phyloP scores from a whole-genome alignment of 2,113 vertebrate species.

The Rhynchopsitta pachyrhyncha region DNA sequence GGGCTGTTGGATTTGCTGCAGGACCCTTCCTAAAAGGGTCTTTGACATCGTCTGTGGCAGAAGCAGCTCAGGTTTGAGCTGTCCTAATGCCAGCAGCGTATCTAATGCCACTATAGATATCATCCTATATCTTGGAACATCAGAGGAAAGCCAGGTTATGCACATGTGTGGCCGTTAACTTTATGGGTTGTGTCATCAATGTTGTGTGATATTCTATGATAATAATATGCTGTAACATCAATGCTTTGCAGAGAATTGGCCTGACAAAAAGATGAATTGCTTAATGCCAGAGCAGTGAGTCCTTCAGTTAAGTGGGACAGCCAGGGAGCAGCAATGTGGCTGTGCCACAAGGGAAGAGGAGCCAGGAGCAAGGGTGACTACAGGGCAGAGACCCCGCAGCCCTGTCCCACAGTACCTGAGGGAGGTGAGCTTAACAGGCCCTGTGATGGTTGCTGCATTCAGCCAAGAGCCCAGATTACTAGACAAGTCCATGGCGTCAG shows the following conservation, averaged over 20 bases:
- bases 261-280: background rate
- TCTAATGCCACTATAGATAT: background rate
- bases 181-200: background rate
- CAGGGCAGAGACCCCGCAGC: background rate
- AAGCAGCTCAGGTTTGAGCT: background rate
- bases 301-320: rapidly evolving
- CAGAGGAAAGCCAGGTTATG: background rate
- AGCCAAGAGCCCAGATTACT: background rate
- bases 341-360: background rate
- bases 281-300: background rate
- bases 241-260: background rate
- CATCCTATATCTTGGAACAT: background rate
- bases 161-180: background rate
- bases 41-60: background rate
- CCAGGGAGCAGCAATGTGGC: background rate
- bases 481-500: background rate
- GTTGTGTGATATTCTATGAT: background rate
- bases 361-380: background rate
- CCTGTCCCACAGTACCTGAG: no score
- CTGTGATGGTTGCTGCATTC: background rate
- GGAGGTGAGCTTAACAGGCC: background rate
- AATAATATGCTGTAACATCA: background rate
- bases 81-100: background rate
- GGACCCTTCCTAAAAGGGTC: background rate
- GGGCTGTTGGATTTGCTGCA: background rate